Conservation (phyloP, 2,888 invertebrate species). For the Synanthedon andrenaeformis region DNA sequence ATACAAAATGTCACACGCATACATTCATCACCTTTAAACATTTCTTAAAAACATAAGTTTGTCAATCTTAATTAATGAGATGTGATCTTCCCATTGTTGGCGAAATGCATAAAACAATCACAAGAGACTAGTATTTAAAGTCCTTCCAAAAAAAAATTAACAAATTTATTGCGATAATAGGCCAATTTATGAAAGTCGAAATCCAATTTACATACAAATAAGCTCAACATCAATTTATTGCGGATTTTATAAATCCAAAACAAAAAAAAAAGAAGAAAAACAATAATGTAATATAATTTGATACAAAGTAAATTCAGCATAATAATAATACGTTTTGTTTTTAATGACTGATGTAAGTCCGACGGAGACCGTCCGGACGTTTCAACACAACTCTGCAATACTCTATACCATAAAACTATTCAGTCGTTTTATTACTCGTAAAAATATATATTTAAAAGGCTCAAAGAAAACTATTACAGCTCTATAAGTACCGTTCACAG, state of each 20-base stretch:
- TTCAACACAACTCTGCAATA: conserved; percentile 57
- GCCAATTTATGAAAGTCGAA: conserved; percentile 19
- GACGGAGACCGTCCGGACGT: conserved; percentile 33
- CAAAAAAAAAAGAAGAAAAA: conserved; percentile 14
- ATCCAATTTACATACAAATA: conserved; percentile 37
- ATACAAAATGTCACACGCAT: conserved; percentile 50
- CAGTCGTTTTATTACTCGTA: conserved; percentile 70
- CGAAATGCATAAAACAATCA: conserved; percentile 65
- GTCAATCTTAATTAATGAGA: conserved; percentile 66
- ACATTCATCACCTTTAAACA: conserved; percentile 24
- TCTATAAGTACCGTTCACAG: conserved; percentile 36
- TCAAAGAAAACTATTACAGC: conserved; percentile 61
- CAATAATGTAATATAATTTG: conserved; percentile 29
- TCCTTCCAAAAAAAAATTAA: conserved; percentile 37
- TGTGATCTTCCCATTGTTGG: conserved; percentile 58
- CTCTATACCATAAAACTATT: conserved; percentile 68
- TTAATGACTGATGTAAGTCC: conserved; percentile 54
- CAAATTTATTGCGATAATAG: conserved; percentile 52
- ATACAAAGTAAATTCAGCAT: conserved; percentile 48
- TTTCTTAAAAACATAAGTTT: conserved; percentile 26
- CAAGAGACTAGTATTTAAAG: conserved; percentile 65
- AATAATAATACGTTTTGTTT: conserved; percentile 59
- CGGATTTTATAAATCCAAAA: conserved; percentile 64
- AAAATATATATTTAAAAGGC: conserved; percentile 70
- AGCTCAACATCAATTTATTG: conserved; percentile 44